phyloP scores from a whole-genome alignment of 2,797 vertebrate genomes.

The Carduelis carduelis region DNA sequence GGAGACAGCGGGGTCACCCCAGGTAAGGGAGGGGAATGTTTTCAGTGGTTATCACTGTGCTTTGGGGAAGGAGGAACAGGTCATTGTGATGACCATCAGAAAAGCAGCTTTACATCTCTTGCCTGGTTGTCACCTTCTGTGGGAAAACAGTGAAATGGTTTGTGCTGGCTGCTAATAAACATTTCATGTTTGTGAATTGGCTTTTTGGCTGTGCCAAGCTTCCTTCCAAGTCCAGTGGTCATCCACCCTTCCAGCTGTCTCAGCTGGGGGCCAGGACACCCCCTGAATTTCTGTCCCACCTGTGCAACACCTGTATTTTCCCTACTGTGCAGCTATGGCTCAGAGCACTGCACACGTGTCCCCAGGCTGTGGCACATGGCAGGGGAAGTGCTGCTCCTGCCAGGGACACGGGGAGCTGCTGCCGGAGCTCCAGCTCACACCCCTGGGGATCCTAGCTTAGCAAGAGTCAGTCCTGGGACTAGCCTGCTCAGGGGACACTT shows the following conservation, averaged over 20 bases:
- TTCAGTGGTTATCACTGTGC: neutral
- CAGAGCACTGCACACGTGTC: accelerated
- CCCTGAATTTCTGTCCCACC: neutral
- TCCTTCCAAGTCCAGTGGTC: neutral
- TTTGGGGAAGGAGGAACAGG: neutral
- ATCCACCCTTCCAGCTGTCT: neutral
- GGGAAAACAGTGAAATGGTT: neutral
- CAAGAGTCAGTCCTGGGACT: accelerated
- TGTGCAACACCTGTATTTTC: neutral
- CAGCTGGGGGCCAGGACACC: accelerated
- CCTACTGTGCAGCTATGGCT: neutral
- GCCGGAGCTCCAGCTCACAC: accelerated
- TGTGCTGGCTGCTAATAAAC: neutral
- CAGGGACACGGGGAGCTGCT: accelerated
- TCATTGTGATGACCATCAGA: neutral
- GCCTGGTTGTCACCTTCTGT: neutral
- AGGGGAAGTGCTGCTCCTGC: neutral
- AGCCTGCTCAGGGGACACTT: neutral
- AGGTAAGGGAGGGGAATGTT: neutral
- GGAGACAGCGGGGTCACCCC: neutral
- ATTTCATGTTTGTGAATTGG: neutral
- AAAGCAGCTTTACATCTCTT: neutral
- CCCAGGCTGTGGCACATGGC: accelerated
- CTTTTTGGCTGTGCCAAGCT: neutral
- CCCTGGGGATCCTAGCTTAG: neutral